Conservation (phyloP, 2,888 invertebrate genomes). For the Tridacna crocea region DNA sequence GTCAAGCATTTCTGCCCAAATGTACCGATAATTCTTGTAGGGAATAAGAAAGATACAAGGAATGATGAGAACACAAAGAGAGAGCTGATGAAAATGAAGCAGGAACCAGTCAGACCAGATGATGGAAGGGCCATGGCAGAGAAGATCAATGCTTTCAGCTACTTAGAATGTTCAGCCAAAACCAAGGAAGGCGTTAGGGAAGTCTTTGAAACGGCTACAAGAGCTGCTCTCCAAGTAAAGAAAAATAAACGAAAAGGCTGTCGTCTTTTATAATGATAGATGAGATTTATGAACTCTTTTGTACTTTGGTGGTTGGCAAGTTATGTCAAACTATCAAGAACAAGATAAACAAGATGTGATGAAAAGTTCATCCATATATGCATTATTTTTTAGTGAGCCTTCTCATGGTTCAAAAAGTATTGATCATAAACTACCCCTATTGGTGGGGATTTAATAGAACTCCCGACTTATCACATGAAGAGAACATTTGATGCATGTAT, state of each 20-base stretch:
- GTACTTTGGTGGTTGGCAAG: background rate
- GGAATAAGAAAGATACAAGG: conserved; percentile 91
- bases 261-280: conserved; percentile 56
- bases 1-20: conserved; percentile 97
- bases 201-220: conserved; percentile 99
- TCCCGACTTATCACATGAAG: no score
- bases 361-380: conserved; percentile 5
- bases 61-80: conserved; percentile 85
- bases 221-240: conserved; percentile 97
- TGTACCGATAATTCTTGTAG: conserved; percentile 99
- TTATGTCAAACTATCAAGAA: background rate
- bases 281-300: background rate
- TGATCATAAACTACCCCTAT: background rate
- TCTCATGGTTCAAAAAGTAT: background rate
- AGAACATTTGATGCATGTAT: no score
- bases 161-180: conserved; percentile 99
- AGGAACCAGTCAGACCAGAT: conserved; percentile 98
- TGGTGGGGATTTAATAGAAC: no score
- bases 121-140: conserved; percentile 99
- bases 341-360: conserved; percentile 1
- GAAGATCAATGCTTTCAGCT: conserved; percentile 98
- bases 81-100: conserved; percentile 97
- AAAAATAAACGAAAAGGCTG: conserved; percentile 55
- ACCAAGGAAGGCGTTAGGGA: conserved; percentile 99
- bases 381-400: background rate